Evolutionary conservation across 1,140 invertebrate genomes (phyloP), one percentile per base, ranked within the genome.

Genomic region (Sminthurides bifidus): DNA sequence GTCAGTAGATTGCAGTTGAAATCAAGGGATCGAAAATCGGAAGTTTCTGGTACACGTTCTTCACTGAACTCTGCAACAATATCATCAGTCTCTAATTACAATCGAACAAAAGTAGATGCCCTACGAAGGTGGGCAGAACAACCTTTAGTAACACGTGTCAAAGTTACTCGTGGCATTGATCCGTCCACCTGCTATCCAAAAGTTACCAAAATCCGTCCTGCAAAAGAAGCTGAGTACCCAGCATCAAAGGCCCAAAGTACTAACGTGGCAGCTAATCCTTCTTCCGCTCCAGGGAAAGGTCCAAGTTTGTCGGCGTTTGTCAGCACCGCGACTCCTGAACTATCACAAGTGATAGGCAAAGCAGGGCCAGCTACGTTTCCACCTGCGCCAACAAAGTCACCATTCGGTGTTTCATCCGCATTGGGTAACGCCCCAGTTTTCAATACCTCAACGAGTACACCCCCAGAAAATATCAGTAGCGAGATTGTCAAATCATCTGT

Each of bases 131-230:
- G 46, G 46, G 46, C 46, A 31, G 8, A 6, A 3, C 46, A 49
- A 8, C 6, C 8, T 3, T 10, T 21, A n/a, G 26, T 49, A 2
- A 49, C 46, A 3, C 24, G 46, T 5, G 46, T 49, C 21, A 27
- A 27, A 29, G 27, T 49, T 10, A 31, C 46, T 33, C 29, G 46
- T n/a, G 46, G 29, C 23, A 49, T 49, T 33, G 46, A 49, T 49
- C 46, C 46, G 10, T 49, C n/a, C 17, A 10, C 35, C 19, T 3
- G n/a, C 3, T 5, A 24, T 4, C 6, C 29, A 3, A 23, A 19
- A 49, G 10, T 21, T 17, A 49, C 29, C 17, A 49, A 33, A 35
- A 49, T 49, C 12, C 27, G 46, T 17, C 17, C 21, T 41, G 40
- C 6, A 8, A 41, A 5, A 6, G 40, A 5, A 8, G 19, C 6